Evolutionary conservation across 2,888 invertebrate genomes (phyloP), one percentile per base, ranked within the genome.

Genomic region (Amiota communis): DNA sequence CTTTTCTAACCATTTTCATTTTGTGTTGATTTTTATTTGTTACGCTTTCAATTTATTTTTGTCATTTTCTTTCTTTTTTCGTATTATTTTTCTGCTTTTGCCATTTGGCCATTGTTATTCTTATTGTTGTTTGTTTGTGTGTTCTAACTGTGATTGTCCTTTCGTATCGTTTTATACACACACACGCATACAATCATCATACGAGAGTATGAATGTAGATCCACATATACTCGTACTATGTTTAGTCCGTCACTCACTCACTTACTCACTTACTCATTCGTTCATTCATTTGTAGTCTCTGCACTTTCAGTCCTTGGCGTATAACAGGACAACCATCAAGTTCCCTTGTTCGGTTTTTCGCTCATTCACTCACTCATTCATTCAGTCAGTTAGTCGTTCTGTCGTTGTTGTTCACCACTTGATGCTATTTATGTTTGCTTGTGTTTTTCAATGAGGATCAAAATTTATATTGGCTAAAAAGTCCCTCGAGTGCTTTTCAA

Each of bases 391-490:
- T 8, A 75, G 20, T 51, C 6, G 6, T 2, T 36, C 36, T 2
- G 36, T 8, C 23, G 47, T 36, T 9, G n/a, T n/a, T 11, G 79
- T 82, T 82, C 81, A 85, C 83, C 83, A 83, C 83, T 83, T 83
- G 83, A 83, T 84, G 83, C 83, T 83, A 83, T 83, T 85, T 87
- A 79, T 81, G 86, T 83, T 85, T 87, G 87, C 86, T 84, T 85
- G 83, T 86, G 85, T 85, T 88, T 87, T 86, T 85, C 85, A 86
- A 87, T 85, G 86, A 87, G 87, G 87, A 87, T 87, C 85, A 88
- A 87, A 86, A 87, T 86, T 86, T 87, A 84, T 88, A 86, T 87
- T 87, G 86, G 86, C 85, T 87, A 88, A 87, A 88, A 88, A 87
- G 87, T 88, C 88, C 88, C 88, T 84, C 81, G 87, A 87, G 88